Percentiles rank a stretch among this genome's conserved stretches.
phyloP scores from a whole-genome alignment of 2,113 vertebrate species.

The Platycercus adscitus region DNA sequence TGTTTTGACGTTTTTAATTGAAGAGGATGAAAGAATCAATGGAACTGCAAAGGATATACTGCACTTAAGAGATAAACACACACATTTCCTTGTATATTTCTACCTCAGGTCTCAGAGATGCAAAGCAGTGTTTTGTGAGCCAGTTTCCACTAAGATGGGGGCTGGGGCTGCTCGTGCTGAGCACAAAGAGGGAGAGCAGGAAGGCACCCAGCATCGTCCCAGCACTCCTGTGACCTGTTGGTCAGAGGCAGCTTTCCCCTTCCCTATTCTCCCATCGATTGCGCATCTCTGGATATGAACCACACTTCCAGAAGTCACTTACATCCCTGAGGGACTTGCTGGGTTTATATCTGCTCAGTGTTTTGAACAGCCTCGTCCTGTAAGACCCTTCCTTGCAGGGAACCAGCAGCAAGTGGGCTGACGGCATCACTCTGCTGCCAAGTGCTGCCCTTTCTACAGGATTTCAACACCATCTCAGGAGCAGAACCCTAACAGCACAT shows the following conservation, averaged over 20 bases:
- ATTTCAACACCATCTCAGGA: not conserved
- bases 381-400: not conserved
- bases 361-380: not conserved
- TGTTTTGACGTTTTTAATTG: not conserved
- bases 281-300: not conserved
- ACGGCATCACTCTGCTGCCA: accelerated
- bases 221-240: not conserved
- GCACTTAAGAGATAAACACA: not conserved
- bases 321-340: not conserved
- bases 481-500: not conserved
- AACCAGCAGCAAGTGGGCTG: not conserved
- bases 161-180: not conserved
- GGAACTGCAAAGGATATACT: not conserved
- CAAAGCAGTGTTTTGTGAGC: not conserved
- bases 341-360: not conserved
- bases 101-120: not conserved
- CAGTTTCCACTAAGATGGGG: not conserved
- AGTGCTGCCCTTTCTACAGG: not conserved
- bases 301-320: not conserved
- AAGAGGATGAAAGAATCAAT: not conserved
- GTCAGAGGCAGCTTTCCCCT: not conserved
- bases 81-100: not conserved
- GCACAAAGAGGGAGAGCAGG: not conserved
- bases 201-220: not conserved
- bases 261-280: not conserved